phyloP scores from a whole-genome alignment of 2,113 vertebrate species.

The Trichechus manatus region DNA sequence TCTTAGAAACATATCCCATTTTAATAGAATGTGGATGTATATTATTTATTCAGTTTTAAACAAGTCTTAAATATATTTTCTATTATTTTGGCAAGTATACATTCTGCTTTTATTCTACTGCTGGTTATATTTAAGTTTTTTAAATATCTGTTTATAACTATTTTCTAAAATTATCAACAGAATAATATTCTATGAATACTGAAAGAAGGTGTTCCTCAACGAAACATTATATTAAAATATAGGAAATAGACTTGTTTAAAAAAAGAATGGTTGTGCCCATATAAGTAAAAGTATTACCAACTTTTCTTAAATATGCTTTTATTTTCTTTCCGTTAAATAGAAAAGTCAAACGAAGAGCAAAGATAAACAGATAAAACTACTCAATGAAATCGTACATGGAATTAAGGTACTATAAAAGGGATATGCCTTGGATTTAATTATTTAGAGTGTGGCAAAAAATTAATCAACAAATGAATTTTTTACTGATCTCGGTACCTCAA shows the following conservation, averaged over 20 bases:
- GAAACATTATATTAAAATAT: background rate
- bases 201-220: background rate
- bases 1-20: background rate
- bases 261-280: background rate
- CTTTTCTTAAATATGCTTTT: background rate
- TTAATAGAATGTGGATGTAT: background rate
- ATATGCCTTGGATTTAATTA: slow-evolving; percentile 1
- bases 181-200: background rate
- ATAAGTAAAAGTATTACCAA: slow-evolving; percentile 12
- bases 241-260: background rate
- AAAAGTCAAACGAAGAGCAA: slow-evolving; percentile 83
- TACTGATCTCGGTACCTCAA: background rate
- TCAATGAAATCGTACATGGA: slow-evolving; percentile 87
- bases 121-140: background rate
- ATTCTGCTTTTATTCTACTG: background rate
- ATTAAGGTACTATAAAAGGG: slow-evolving; percentile 84
- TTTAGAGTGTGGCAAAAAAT: background rate
- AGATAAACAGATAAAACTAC: slow-evolving; percentile 84
- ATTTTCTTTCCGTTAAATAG: slow-evolving; percentile 75
- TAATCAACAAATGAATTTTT: background rate
- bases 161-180: background rate
- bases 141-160: background rate
- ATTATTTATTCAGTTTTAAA: slow-evolving; percentile 15
- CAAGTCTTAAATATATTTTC: background rate
- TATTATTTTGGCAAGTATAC: background rate